A percentile compares a stretch with the other conserved stretches of the same genome.
phyloP scores from a whole-genome alignment of 2,888 invertebrate genomes.

The Epicampocera succincta region DNA sequence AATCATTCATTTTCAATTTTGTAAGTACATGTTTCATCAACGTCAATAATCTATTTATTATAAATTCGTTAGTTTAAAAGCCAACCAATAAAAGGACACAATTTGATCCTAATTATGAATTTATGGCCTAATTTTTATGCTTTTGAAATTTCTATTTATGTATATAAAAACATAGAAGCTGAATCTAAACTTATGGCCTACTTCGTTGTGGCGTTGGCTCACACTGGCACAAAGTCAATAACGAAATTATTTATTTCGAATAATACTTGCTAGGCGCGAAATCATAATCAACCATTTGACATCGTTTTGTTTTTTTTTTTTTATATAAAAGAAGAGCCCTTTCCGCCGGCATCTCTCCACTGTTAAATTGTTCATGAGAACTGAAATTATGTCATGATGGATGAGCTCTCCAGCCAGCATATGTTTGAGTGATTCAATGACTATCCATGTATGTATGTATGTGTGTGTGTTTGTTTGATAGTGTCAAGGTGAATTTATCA shows the following conservation, averaged over 20 bases:
- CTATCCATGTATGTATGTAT: not conserved
- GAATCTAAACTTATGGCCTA: not conserved
- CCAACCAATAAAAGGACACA: not conserved
- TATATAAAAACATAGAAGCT: constrained; percentile 22
- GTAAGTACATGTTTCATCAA: not conserved
- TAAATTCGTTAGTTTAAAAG: constrained; percentile 1
- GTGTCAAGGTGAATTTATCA: constrained; percentile 51
- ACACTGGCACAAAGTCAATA: not conserved
- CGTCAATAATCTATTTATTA: constrained; percentile 9
- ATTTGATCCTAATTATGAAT: constrained; percentile 13
- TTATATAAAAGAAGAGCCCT: too few relatives aligned
- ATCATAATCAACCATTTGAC: too few relatives aligned
- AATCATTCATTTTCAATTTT: not conserved
- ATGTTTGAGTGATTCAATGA: not conserved
- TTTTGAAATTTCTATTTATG: not conserved
- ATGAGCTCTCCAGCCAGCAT: constrained; percentile 4
- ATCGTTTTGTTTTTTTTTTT: too few relatives aligned
- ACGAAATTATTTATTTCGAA: too few relatives aligned
- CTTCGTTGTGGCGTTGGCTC: not conserved
- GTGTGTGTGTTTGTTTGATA: constrained; percentile 8
- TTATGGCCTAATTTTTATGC: not conserved
- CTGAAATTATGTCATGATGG: constrained; percentile 6
- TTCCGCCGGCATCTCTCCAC: not conserved
- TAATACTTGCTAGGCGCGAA: too few relatives aligned
- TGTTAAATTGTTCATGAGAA: not conserved